A percentile compares a stretch with the other conserved stretches of the same genome.
These are phyloP conservation scores for Lophotis ruficrista DNA, from an alignment of 2,113 vertebrate species.

Conservation along the genomic window DNA sequence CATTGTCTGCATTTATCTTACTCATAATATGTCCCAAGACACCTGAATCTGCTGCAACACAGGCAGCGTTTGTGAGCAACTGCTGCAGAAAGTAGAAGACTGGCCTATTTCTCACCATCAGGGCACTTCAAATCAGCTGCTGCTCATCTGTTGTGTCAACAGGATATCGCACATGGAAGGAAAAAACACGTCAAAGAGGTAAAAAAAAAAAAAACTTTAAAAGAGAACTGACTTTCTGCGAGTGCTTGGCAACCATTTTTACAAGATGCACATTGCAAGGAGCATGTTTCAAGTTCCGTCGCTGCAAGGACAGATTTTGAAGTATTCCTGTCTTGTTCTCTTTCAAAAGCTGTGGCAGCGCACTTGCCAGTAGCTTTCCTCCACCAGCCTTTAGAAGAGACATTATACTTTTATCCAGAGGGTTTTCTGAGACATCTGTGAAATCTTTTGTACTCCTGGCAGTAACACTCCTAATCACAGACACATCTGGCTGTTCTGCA, in stretches of 20 bases:
- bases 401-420: background rate
- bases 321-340: background rate
- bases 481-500: background rate
- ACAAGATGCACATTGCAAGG: background rate
- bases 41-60: background rate
- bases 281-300: background rate
- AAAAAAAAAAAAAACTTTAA: background rate
- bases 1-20: background rate
- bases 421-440: background rate
- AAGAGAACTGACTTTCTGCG: background rate
- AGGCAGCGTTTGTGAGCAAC: background rate
- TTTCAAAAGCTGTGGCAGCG: background rate
- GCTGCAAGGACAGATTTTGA: background rate
- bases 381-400: background rate
- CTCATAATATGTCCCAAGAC: accelerated
- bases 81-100: background rate
- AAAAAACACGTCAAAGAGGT: background rate
- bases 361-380: background rate
- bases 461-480: background rate
- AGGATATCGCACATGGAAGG: background rate
- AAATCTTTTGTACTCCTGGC: background rate
- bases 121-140: background rate
- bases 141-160: background rate
- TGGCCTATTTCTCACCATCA: background rate
- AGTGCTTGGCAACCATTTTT: background rate